These are phyloP conservation scores for Phrynocephalus versicolor DNA, from an alignment of 2,113 vertebrate genomes.

Conservation along the genomic window DNA sequence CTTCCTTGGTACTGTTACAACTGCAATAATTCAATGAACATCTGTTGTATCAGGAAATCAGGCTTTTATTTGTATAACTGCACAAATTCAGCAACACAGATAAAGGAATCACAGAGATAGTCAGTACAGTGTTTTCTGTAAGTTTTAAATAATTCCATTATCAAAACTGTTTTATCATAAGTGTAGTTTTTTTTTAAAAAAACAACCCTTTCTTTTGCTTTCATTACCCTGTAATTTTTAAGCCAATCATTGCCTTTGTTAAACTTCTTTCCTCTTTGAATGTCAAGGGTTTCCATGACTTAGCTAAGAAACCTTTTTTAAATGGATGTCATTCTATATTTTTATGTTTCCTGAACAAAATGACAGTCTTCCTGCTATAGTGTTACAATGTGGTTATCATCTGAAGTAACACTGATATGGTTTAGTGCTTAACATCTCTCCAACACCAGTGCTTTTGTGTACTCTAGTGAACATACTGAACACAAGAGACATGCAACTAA, in stretches of 20 bases:
- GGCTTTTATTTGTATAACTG: conserved; percentile 69
- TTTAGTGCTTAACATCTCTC: conserved; percentile 51
- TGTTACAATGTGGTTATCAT: conserved; percentile 41
- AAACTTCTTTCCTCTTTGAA: conserved; percentile 40
- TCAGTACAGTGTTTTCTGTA: conserved; percentile 41
- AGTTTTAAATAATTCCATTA: conserved; percentile 65
- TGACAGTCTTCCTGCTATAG: conserved; percentile 40
- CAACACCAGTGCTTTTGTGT: conserved; percentile 44
- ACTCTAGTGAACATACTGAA: conserved; percentile 24
- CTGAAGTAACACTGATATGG: conserved; percentile 46
- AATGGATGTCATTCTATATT: conserved; percentile 37
- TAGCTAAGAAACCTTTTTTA: conserved; percentile 39
- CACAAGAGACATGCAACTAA: conserved; percentile 36
- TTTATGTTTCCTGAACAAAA: conserved; percentile 56
- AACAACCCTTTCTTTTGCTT: conserved; percentile 44
- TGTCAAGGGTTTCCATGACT: conserved; percentile 51
- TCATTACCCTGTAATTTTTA: conserved; percentile 48
- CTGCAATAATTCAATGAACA: conserved; percentile 83
- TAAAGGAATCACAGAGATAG: conserved; percentile 50
- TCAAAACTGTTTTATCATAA: conserved; percentile 49
- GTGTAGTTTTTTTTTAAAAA: conserved; percentile 20
- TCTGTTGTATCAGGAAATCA: conserved; percentile 80
- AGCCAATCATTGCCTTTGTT: conserved; percentile 41
- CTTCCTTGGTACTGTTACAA: conserved; percentile 82
- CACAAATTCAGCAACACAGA: conserved; percentile 64